phyloP scores from a whole-genome alignment of 2,888 invertebrate genomes.

The Aporophyla nigra region DNA sequence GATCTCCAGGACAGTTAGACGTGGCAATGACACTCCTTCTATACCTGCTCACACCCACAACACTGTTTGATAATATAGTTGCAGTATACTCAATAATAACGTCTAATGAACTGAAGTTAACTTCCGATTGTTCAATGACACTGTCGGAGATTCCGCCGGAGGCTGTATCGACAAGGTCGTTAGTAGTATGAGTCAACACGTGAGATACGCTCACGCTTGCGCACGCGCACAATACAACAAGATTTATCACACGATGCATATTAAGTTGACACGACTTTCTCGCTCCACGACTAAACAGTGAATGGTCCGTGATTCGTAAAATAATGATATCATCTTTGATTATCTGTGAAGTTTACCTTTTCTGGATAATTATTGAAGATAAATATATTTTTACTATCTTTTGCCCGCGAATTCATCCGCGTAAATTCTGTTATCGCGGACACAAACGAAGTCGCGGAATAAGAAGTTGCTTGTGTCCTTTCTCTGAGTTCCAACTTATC shows the following conservation, averaged over 20 bases:
- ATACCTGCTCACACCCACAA: slow-evolving; percentile 1
- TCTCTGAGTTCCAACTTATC: too few species aligned
- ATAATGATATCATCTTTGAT: slow-evolving; percentile 23
- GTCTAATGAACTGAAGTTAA: slow-evolving; percentile 5
- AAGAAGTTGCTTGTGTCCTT: too few species aligned
- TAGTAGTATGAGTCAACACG: slow-evolving; percentile 34
- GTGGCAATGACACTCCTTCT: slow-evolving; percentile 43
- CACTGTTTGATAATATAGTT: not conserved
- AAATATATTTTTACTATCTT: not conserved
- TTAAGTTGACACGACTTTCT: slow-evolving; percentile 53
- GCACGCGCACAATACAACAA: slow-evolving; percentile 42
- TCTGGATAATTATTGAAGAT: not conserved
- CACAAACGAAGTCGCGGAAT: too few species aligned
- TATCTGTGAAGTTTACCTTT: slow-evolving; percentile 3
- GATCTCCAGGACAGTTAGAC: slow-evolving; percentile 16
- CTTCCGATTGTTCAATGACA: not conserved
- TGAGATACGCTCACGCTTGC: slow-evolving; percentile 36
- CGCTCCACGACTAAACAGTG: slow-evolving; percentile 22
- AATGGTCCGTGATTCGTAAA: slow-evolving; percentile 35
- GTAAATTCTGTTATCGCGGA: too few species aligned
- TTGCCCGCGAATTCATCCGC: too few species aligned
- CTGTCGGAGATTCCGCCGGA: not conserved
- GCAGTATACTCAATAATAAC: not conserved
- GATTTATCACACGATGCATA: slow-evolving; percentile 39
- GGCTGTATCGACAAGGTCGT: slow-evolving; percentile 43